Percentiles rank a stretch among this genome's conserved stretches.
Evolutionary conservation across 2,888 invertebrate species (phyloP).

Genomic region (Drosophila anomelani): DNA sequence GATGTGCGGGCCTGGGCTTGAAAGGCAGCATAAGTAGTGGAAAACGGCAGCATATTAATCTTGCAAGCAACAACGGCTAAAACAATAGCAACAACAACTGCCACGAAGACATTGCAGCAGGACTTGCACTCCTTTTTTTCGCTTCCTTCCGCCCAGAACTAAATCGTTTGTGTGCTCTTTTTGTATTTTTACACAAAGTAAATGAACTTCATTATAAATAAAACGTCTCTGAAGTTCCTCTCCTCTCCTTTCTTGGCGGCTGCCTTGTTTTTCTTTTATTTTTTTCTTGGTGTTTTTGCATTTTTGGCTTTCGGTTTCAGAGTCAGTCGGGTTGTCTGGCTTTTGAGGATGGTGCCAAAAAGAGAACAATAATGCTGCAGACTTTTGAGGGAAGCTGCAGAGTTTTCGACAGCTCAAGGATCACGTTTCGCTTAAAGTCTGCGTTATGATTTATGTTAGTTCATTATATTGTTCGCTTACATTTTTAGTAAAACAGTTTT

Average conservation of each 20-base stretch:
- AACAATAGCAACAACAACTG: slow-evolving; percentile 47
- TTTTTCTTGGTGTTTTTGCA: not conserved
- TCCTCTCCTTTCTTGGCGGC: slow-evolving; percentile 2
- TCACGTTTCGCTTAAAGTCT: slow-evolving; percentile 13
- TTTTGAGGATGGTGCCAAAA: slow-evolving; percentile 7
- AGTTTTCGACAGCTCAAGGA: slow-evolving; percentile 8
- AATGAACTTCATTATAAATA: slow-evolving; percentile 69
- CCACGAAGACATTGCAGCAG: slow-evolving; percentile 44
- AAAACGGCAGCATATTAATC: slow-evolving; percentile 78
- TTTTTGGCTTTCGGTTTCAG: slow-evolving; percentile 43
- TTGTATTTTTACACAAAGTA: slow-evolving; percentile 54
- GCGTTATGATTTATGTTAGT: not conserved
- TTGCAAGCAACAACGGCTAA: slow-evolving; percentile 57
- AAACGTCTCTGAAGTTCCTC: slow-evolving; percentile 20
- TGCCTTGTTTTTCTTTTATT: slow-evolving; percentile 7
- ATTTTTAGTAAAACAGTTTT: not conserved
- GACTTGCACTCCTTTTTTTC: slow-evolving; percentile 49
- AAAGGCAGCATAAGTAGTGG: slow-evolving; percentile 77
- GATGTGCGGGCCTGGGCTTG: slow-evolving; percentile 57
- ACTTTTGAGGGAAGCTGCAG: not conserved
- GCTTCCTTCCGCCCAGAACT: slow-evolving; percentile 48
- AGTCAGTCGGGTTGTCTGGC: slow-evolving; percentile 35
- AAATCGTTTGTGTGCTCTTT: slow-evolving; percentile 48
- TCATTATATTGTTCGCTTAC: no score
- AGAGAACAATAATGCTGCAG: not conserved